Percentiles rank a stretch among this genome's conserved stretches.
Evolutionary conservation across 2,797 vertebrate genomes (phyloP).

Genomic region (Phrynocephalus guinanensis): DNA sequence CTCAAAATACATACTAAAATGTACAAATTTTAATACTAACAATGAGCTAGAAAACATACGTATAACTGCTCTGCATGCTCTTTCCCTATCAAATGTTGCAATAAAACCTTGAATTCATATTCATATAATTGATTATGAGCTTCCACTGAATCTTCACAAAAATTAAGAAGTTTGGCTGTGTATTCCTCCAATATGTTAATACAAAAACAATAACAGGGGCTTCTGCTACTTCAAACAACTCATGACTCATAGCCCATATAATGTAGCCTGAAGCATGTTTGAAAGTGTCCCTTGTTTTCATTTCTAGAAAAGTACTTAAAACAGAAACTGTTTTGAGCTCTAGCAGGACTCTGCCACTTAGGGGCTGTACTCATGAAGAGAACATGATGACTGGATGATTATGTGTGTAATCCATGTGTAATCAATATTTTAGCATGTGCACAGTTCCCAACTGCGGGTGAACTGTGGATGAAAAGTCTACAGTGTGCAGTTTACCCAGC

Average conservation of each 20-base stretch:
- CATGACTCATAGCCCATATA: background rate
- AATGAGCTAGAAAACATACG: background rate
- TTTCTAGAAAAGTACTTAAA: background rate
- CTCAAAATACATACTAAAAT: background rate
- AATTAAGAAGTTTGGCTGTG: background rate
- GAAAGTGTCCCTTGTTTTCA: background rate
- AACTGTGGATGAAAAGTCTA: background rate
- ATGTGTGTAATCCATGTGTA: background rate
- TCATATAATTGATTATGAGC: background rate
- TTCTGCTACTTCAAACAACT: background rate
- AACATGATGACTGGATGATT: background rate
- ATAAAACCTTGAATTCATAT: conserved; percentile 4
- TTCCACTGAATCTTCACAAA: background rate
- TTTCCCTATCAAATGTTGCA: background rate
- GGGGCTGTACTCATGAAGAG: background rate
- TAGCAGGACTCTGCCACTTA: background rate
- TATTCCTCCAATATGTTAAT: background rate
- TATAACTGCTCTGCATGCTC: background rate
- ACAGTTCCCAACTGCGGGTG: background rate
- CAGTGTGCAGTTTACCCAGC: background rate
- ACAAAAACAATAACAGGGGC: background rate
- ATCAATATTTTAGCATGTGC: background rate
- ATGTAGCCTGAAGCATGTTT: background rate
- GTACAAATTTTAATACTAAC: background rate
- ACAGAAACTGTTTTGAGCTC: background rate